Percentiles rank a stretch among this genome's conserved stretches.
These are phyloP conservation scores for Mimumesa dahlbomi DNA, from an alignment of 2,888 invertebrate genomes.

Conservation along the genomic window DNA sequence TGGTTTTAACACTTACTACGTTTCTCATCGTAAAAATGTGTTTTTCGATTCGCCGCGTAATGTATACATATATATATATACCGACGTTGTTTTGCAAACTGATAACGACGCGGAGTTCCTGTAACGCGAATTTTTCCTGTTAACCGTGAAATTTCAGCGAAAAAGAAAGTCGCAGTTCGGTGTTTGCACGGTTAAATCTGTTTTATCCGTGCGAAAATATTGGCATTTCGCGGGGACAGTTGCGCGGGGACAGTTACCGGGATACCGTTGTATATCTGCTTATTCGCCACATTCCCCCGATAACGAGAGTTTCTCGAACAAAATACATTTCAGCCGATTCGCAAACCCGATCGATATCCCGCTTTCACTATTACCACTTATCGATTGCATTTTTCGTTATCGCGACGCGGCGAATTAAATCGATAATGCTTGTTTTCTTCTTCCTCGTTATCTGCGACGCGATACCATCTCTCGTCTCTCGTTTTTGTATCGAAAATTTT, in stretches of 20 bases:
- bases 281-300: no score
- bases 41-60: not conserved
- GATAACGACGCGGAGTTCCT: slow-evolving; percentile 1
- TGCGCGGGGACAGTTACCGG: no score
- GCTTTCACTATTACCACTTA: not conserved
- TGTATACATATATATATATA: no score
- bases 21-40: no score
- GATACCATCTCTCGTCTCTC: no score
- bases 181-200: slow-evolving; percentile 6
- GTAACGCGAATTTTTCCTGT: not conserved
- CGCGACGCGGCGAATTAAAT: not conserved
- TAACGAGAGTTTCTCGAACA: no score
- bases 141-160: not conserved
- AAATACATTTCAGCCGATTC: no score
- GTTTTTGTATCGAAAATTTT: no score
- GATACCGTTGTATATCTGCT: no score
- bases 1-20: no score
- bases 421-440: not conserved
- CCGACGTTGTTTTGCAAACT: no score
- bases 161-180: not conserved
- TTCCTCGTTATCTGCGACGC: not conserved
- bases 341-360: not conserved
- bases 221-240: no score
- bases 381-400: not conserved
- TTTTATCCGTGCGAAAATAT: slow-evolving; percentile 14